phyloP scores from a whole-genome alignment of 2,113 vertebrate genomes.

The Brachirus orientalis region DNA sequence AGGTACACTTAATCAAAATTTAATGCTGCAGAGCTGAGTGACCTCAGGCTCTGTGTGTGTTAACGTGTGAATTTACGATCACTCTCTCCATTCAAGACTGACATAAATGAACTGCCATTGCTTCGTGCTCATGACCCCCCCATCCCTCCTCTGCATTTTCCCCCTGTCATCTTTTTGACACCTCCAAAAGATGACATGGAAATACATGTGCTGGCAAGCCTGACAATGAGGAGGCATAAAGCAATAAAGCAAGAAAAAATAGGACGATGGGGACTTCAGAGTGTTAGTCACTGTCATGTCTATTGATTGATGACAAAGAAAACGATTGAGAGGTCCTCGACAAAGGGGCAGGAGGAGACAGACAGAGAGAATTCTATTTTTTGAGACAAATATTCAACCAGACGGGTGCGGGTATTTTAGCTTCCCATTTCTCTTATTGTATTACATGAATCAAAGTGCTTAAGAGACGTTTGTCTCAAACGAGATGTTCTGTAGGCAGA shows the following conservation, averaged over 20 bases:
- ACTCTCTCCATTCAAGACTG: constrained; percentile 50
- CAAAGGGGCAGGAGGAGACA: constrained; percentile 47
- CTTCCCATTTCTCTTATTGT: constrained; percentile 90
- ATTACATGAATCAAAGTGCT: constrained; percentile 91
- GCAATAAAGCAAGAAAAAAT: constrained; percentile 49
- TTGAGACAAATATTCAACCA: constrained; percentile 91
- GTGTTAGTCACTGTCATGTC: constrained; percentile 90
- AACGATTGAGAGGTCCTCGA: constrained; percentile 90
- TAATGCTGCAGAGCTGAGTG: constrained; percentile 23
- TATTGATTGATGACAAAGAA: constrained; percentile 96
- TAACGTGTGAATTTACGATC: constrained; percentile 44
- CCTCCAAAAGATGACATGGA: constrained; percentile 67
- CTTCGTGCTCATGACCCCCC: constrained; percentile 52
- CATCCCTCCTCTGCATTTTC: constrained; percentile 9
- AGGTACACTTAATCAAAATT: constrained; percentile 35
- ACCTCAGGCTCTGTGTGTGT: constrained; percentile 31
- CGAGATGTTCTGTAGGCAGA: constrained; percentile 80
- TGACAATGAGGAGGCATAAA: constrained; percentile 62
- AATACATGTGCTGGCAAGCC: constrained; percentile 65
- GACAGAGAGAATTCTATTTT: constrained; percentile 79
- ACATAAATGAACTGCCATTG: constrained; percentile 68
- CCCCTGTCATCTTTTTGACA: constrained; percentile 70
- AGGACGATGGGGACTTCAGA: constrained; percentile 79
- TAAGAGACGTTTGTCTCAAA: constrained; percentile 86
- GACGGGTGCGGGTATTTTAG: constrained; percentile 88